Evolutionary conservation across 2,888 invertebrate genomes (phyloP).

Genomic region (Tolmerus cingulatus): DNA sequence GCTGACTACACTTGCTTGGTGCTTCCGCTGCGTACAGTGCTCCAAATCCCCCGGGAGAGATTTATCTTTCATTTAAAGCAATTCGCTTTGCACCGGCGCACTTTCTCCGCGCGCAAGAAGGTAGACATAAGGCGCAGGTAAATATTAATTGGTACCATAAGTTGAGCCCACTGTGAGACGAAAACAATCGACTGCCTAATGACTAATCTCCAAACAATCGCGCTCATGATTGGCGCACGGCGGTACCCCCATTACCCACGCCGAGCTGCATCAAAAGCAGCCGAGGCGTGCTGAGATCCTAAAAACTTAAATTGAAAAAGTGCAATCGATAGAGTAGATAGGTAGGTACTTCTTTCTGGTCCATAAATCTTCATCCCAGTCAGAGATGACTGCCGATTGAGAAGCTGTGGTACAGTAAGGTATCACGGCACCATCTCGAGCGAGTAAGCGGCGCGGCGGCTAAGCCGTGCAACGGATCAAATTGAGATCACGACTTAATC

Average conservation of each 20-base stretch:
- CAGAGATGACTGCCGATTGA: background rate
- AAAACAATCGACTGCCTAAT: background rate
- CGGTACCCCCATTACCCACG: background rate
- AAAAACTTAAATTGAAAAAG: background rate
- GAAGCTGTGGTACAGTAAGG: background rate
- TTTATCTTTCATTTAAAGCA: background rate
- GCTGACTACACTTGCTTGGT: background rate
- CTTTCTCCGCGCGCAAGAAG: background rate
- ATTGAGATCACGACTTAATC: background rate
- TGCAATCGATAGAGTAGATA: background rate
- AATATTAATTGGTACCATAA: background rate
- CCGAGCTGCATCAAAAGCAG: background rate
- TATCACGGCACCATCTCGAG: background rate
- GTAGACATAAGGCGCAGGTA: background rate
- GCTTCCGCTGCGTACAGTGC: background rate
- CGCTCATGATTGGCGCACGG: background rate
- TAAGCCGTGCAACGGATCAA: background rate
- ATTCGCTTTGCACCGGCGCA: background rate
- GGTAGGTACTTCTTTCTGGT: background rate
- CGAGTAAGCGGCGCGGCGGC: background rate
- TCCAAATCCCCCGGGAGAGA: background rate
- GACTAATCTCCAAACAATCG: background rate
- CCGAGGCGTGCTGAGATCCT: background rate
- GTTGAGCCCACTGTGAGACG: background rate
- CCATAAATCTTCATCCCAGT: background rate